Conservation (phyloP, 1,140 invertebrate genomes). For the Vanessa tameamea region DNA sequence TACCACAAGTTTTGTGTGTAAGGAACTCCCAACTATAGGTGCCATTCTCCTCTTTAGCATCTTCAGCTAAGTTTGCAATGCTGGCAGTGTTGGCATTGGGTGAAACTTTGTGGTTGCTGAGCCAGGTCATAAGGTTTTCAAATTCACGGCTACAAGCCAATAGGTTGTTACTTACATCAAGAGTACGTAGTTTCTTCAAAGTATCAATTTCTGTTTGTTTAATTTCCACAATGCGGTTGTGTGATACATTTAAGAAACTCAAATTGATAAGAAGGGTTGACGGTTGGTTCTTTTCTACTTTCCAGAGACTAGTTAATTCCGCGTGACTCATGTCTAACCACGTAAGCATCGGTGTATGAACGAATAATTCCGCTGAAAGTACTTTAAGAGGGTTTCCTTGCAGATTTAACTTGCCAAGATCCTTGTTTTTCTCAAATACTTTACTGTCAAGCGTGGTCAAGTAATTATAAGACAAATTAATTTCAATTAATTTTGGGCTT, state of each 20-base stretch:
- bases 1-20: constrained; percentile 68
- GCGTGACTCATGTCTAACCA: constrained; percentile 85
- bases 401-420: constrained; percentile 84
- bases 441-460: constrained; percentile 81
- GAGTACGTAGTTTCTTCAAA: constrained; percentile 82
- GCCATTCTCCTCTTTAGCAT: constrained; percentile 63
- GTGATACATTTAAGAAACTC: constrained; percentile 81
- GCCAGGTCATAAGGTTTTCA: constrained; percentile 82
- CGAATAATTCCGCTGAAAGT: constrained; percentile 84
- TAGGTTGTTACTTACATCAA: constrained; percentile 85
- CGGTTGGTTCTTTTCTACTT: constrained; percentile 74
- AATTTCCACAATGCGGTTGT: constrained; percentile 82
- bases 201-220: constrained; percentile 80
- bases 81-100: constrained; percentile 66
- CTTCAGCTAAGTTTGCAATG: constrained; percentile 76
- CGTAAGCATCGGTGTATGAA: constrained; percentile 75
- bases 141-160: constrained; percentile 83
- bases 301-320: constrained; percentile 84
- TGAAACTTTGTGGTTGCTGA: constrained; percentile 78
- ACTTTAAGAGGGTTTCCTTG: constrained; percentile 85
- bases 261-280: constrained; percentile 75
- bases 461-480: constrained; percentile 86
- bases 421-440: constrained; percentile 83
- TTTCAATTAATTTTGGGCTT: constrained; percentile 82
- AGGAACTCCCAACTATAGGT: constrained; percentile 73